Evolutionary conservation across 1,140 invertebrate genomes (phyloP), one percentile per base, ranked within the genome.

Genomic region (Drosophila funebris): DNA sequence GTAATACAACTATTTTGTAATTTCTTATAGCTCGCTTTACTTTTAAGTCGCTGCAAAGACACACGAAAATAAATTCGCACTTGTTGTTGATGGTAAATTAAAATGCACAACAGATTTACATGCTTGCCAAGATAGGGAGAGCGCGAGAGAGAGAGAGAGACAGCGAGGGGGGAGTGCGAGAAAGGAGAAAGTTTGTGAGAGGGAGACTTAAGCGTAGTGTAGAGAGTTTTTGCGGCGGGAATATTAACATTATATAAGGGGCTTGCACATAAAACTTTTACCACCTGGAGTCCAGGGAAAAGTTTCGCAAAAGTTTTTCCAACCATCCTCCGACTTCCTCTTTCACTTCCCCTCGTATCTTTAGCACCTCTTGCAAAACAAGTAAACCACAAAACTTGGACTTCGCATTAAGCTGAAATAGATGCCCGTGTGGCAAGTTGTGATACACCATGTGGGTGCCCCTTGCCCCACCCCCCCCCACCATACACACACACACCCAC

Each of bases 351-450:
- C 5, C 6, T 3, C 24, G n/a, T n/a, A 7, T 7, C 29, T 2
- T 4, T 11, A 36, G 2, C 3, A 36, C 33, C 31, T 4, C 31
- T 29, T n/a, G 4, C 31, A 22, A 53, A 54, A 50, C 53, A 64
- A 48, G 29, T 24, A 24, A 57, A 7, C 63, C 52, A 5, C 53
- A 57, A 48, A 64, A 48, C 52, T 67, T 57, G 63, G 31, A 57
- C 54, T 60, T 41, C 24, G 41, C 70, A 78, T 74, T 69, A 74
- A 69, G 76, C 53, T 69, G 69, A 78, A 82, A 74, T 78, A 66
- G 73, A 77, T 63, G 78, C 61, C 20, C 11, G 31, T 4, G 39
- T 33, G n/a, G 16, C 0, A 52, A 36, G 18, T 24, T 66, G 62
- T 37, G 27, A 36, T n/a, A 18, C 7, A 14, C 24, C 24, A n/a